Conservation (phyloP, 2,113 vertebrate genomes). For the Aegotheles bennettii region DNA sequence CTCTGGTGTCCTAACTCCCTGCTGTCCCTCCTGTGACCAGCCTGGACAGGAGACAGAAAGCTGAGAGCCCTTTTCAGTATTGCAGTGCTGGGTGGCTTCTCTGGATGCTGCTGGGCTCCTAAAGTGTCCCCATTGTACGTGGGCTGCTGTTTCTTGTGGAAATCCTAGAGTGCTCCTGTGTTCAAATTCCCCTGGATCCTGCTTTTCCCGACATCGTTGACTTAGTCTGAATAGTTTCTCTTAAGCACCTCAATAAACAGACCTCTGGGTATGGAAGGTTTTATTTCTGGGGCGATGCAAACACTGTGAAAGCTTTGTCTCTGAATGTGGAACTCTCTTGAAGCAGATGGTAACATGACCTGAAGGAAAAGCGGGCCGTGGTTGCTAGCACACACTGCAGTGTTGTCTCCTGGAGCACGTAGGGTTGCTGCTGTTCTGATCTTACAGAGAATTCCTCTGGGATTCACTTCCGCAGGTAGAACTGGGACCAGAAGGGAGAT, state of each 20-base stretch:
- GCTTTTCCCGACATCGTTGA: neutral
- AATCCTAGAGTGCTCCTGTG: rapidly evolving
- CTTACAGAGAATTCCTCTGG: rapidly evolving
- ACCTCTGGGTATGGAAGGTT: neutral
- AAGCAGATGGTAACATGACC: neutral
- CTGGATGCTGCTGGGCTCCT: neutral
- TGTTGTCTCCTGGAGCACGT: neutral
- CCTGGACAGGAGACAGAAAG: neutral
- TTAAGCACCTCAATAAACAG: neutral
- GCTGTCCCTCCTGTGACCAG: neutral
- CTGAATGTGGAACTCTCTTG: neutral
- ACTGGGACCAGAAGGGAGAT: neutral
- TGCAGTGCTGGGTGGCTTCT: neutral
- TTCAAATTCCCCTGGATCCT: neutral
- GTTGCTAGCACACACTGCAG: neutral
- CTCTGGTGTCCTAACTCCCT: rapidly evolving
- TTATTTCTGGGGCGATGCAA: neutral
- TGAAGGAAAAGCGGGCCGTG: neutral
- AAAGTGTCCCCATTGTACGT: rapidly evolving
- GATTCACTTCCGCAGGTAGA: neutral
- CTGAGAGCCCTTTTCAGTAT: neutral
- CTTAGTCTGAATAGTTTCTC: neutral
- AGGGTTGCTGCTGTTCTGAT: neutral
- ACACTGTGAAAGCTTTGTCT: neutral
- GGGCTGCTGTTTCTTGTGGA: neutral